phyloP scores from a whole-genome alignment of 1,140 invertebrate species.

The Zaprionus vittiger region DNA sequence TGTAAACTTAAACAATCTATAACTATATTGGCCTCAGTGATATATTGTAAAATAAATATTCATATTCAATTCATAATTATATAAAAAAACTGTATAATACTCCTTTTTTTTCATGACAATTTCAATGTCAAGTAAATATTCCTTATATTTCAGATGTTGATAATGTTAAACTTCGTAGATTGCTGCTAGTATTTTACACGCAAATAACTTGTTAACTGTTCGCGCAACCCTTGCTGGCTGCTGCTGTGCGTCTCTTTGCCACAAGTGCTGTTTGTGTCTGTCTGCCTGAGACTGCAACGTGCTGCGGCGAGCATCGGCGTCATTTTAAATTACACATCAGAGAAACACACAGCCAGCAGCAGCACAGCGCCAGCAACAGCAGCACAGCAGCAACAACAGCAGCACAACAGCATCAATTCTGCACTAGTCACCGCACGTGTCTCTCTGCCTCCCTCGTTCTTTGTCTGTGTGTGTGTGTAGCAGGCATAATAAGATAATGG shows the following conservation, averaged over 20 bases:
- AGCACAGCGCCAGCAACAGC: slow-evolving; percentile 28
- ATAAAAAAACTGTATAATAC: no score
- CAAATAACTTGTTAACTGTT: not conserved
- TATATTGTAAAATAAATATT: no score
- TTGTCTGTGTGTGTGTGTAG: slow-evolving; percentile 42
- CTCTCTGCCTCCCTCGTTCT: slow-evolving; percentile 15
- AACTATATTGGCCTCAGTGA: no score
- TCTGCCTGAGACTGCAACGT: slow-evolving; percentile 61
- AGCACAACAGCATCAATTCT: slow-evolving; percentile 68
- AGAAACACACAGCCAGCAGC: slow-evolving; percentile 33
- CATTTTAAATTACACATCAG: slow-evolving; percentile 78
- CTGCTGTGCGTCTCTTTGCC: slow-evolving; percentile 41
- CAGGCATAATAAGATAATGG: slow-evolving; percentile 80
- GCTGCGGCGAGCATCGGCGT: slow-evolving; percentile 68
- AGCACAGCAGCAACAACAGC: slow-evolving; percentile 18
- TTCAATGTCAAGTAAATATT: no score
- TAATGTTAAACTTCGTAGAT: no score
- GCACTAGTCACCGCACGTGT: slow-evolving; percentile 70
- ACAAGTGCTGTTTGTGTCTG: slow-evolving; percentile 37
- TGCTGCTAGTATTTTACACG: no score
- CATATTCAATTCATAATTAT: no score
- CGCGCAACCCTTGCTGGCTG: slow-evolving; percentile 51
- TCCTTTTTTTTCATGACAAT: no score
- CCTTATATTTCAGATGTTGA: no score
- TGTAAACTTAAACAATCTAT: no score